Evolutionary conservation across 2,113 vertebrate genomes (phyloP).

Genomic region (Archilochus colubris): DNA sequence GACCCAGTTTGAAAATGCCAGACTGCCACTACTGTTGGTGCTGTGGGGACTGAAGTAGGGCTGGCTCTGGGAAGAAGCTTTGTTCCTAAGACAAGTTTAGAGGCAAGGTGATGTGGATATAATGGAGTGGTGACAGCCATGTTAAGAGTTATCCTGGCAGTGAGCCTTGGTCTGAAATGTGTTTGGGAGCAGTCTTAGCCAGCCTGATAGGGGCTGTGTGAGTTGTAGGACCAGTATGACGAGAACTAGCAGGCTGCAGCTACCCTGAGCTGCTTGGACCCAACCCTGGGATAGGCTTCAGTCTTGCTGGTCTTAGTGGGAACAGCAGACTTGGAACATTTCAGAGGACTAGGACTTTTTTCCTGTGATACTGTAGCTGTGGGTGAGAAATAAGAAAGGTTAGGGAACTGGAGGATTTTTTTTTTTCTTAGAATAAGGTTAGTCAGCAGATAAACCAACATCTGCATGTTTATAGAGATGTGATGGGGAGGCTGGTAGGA

Average conservation of each 20-base stretch:
- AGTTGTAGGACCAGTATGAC: constrained; percentile 50
- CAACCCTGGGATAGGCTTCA: not conserved
- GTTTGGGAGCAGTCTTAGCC: not conserved
- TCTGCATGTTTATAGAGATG: not conserved
- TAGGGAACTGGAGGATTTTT: not conserved
- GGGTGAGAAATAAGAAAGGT: not conserved
- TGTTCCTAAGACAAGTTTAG: not conserved
- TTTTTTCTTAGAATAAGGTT: not conserved
- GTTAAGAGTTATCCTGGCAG: constrained; percentile 7
- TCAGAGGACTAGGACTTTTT: not conserved
- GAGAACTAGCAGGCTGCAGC: not conserved
- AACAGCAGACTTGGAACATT: not conserved
- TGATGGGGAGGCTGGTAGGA: not conserved
- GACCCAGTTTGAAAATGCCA: constrained; percentile 20
- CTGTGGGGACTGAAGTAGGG: not conserved
- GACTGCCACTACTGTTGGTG: not conserved
- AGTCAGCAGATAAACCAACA: not conserved
- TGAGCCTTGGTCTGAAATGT: not conserved
- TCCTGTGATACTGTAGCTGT: not conserved
- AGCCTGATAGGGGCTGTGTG: not conserved
- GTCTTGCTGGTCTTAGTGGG: not conserved
- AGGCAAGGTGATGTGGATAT: not conserved
- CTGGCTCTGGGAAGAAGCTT: not conserved
- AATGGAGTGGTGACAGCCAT: constrained; percentile 29
- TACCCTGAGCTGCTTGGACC: not conserved